Evolutionary conservation across 2,797 vertebrate genomes (phyloP).

Genomic region (Eulemur albifrons): DNA sequence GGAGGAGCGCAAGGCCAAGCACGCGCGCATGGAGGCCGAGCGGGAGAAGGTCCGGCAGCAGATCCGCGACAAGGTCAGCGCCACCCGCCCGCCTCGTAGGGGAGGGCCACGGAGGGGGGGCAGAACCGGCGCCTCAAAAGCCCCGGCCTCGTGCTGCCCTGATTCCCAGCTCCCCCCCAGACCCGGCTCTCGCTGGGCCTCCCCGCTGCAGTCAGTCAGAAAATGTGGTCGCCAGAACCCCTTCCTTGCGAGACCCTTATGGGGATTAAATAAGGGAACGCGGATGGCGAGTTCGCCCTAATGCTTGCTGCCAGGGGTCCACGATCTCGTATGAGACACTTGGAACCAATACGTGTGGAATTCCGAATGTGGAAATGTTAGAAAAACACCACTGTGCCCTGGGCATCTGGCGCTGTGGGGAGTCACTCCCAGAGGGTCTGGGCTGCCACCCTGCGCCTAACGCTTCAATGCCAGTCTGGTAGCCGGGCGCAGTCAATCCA

Average conservation of each 20-base stretch:
- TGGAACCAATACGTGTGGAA: not conserved
- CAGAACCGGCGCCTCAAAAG: too few relatives aligned
- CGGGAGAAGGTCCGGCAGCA: constrained; percentile 98
- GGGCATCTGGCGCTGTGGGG: not conserved
- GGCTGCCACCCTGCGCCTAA: rapidly evolving
- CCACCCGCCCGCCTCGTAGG: not conserved
- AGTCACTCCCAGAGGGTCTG: not conserved
- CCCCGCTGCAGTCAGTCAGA: not conserved
- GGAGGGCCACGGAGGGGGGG: not conserved
- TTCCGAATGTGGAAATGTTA: not conserved
- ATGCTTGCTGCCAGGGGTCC: not conserved
- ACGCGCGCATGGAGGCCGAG: constrained; percentile 96
- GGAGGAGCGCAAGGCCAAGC: constrained; percentile 97
- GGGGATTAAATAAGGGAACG: not conserved
- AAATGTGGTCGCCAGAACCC: not conserved
- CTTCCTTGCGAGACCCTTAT: rapidly evolving
- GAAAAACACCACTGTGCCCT: not conserved
- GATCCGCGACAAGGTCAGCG: constrained; percentile 96
- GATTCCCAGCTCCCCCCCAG: not conserved
- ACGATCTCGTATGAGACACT: not conserved
- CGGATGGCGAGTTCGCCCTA: not conserved
- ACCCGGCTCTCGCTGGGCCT: not conserved
- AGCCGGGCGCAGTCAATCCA: not conserved
- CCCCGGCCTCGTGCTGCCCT: not conserved
- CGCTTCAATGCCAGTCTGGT: not conserved